Conservation (phyloP, 1,140 invertebrate species). For the Globodera ellingtonae region DNA sequence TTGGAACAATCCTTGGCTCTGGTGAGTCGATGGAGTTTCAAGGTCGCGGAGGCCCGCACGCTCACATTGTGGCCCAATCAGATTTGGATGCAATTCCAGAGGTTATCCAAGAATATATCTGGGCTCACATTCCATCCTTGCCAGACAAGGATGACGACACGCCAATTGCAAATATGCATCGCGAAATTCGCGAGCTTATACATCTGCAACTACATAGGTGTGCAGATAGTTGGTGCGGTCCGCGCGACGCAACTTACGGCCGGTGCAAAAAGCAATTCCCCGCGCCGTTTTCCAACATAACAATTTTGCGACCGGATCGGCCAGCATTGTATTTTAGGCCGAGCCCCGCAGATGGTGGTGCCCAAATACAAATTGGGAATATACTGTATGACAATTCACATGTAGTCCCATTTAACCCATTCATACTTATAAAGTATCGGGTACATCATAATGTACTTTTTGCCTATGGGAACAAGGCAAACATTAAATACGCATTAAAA, state of each 20-base stretch:
- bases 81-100: background rate
- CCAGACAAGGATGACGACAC: conserved; percentile 3
- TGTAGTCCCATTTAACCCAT: conserved; percentile 12
- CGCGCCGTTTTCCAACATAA: background rate
- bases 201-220: background rate
- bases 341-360: background rate
- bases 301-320: background rate
- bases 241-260: background rate
- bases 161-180: background rate
- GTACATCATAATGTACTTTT: background rate
- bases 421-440: background rate
- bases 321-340: conserved; percentile 3
- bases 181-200: background rate
- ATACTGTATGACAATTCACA: background rate
- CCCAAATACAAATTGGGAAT: too few species aligned
- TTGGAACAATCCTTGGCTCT: conserved; percentile 4
- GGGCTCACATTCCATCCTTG: conserved; percentile 4
- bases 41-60: background rate
- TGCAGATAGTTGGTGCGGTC: background rate
- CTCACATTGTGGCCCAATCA: background rate
- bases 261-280: conserved; percentile 14
- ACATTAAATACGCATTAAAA: background rate
- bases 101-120: background rate
- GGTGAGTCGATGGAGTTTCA: conserved; percentile 4
- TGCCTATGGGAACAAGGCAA: conserved; percentile 1